Base-by-base conservation (phyloP, 2,113 vertebrate genomes). In the Notothenia rossii region DNA sequence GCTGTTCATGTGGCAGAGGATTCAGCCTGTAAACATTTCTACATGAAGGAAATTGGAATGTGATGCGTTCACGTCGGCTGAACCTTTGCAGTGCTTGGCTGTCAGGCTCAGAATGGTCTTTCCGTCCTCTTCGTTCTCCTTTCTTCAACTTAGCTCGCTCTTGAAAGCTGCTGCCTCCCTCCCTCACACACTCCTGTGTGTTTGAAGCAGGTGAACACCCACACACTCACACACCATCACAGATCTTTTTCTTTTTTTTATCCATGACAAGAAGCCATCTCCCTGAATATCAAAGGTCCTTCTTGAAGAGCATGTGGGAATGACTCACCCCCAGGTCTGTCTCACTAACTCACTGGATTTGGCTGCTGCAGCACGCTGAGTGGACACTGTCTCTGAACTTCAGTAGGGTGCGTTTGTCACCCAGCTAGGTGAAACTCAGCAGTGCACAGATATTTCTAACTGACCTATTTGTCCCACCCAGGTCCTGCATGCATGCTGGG, bases 151-250 rank as follows among this genome's bases (percentile, higher is more conserved):
- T 65, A 45, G 68, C 83, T 81, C 60, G 74, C 70, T 84, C 75
- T 86, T 82, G 64, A 89, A 91, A 77, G 83, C 77, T 77, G 56
- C 59, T 67, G 66, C 67, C 86, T 76, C 17, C 43, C 83, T 79
- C 77, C 49, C 56, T 77, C 72, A 54, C 79, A 70, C 80, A 45
- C 69, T 65, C 73, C 40, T 85, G 72, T 73, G 75, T 75, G 74
- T 87, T 85, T 92, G 90, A 92, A 86, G 86, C 88, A 85, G 90
- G 85, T 90, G 90, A 92, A 91, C 90, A 89, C 89, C 88, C 92
- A 90, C 91, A 83, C 81, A 53, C 79, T 88, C 81, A 77, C 83
- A 77, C 83, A 64, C 77, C 84, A 81, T 51, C 82, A 64, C 63
- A 82, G 74, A 79, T 77, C 84, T 54, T 64, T 87, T 88, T 68